A percentile compares a stretch with the other conserved stretches of the same genome.
These are phyloP conservation scores for Scaptomyza cyrtandrae DNA, from an alignment of 2,888 invertebrate genomes.

Conservation along the genomic window DNA sequence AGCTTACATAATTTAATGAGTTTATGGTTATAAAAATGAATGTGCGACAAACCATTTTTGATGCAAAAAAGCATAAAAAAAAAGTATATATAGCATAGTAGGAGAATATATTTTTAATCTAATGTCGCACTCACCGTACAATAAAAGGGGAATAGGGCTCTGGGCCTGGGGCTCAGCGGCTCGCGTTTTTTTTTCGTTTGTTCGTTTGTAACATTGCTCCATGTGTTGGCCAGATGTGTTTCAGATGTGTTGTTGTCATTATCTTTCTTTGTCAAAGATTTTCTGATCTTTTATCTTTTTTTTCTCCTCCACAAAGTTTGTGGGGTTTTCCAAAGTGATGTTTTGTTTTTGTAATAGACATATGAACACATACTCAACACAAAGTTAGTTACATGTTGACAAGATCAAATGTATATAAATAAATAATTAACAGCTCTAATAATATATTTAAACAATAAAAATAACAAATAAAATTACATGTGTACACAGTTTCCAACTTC, in stretches of 20 bases:
- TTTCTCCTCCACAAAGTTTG: background rate
- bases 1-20: too few species aligned
- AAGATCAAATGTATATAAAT: background rate
- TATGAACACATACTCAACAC: too few species aligned
- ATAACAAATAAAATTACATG: too few species aligned
- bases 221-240: slow-evolving; percentile 64
- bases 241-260: slow-evolving; percentile 66
- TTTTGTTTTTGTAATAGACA: slow-evolving; percentile 10
- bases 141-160: slow-evolving; percentile 9
- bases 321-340: slow-evolving; percentile 8
- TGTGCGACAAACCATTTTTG: too few species aligned
- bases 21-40: too few species aligned
- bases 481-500: too few species aligned
- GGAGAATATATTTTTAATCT: slow-evolving; percentile 15
- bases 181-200: background rate
- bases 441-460: too few species aligned
- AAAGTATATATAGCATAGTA: background rate
- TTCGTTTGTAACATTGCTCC: slow-evolving; percentile 22
- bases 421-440: too few species aligned
- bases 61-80: background rate
- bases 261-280: slow-evolving; percentile 57
- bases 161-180: background rate
- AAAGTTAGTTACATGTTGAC: background rate
- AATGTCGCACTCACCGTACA: slow-evolving; percentile 12
- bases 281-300: slow-evolving; percentile 10